Evolutionary conservation across 2,888 invertebrate species (phyloP), one percentile per base, ranked within the genome.

Genomic region (Nycteola revayana): DNA sequence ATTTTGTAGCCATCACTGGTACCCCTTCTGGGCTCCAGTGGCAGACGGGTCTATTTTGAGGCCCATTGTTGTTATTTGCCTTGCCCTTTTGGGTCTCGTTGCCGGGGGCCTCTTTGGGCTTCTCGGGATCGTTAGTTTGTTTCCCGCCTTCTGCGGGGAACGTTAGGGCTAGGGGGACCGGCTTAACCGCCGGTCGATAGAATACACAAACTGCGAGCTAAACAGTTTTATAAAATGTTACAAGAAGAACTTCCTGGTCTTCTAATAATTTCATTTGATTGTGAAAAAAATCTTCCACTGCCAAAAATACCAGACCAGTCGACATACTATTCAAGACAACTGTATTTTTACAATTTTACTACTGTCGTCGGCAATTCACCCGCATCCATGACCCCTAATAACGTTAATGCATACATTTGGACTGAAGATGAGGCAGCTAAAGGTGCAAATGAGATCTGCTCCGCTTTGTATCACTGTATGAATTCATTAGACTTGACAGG

Each of bases 381-480:
- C 3, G 17, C 26, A 9, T 17, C 17, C 2, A 14, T 26, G 5
- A 25, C 10, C 11, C 10, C 7, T 8, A 25, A 17, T 7, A 26
- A 26, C 4, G 17, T 26, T 5, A 9, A 17, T 7, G 17, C 26
- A 3, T 9, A 23, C 9, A 23, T 23, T n/a, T 17, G 17, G 17
- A 26, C 26, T 17, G 26, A 26, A 26, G 17, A 26, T 7, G 9
- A n/a, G 3, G 8, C n/a, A n/a, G 17, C 17, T 2, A 26, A 26
- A 26, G 9, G 17, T 26, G 14, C 26, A 26, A 26, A 26, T 17
- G 8, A n/a, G 9, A 17, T 26, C 14, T n/a, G 14, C n/a, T 26
- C 26, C 8, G 26, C 26, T 5, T 6, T 26, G 8, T 17, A 17
- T 9, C 2, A 26, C 26, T 3, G 8, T 3, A 1, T 25, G 11